These are phyloP conservation scores for Urechis unicinctus DNA, from an alignment of 2,888 invertebrate species.

Conservation along the genomic window DNA sequence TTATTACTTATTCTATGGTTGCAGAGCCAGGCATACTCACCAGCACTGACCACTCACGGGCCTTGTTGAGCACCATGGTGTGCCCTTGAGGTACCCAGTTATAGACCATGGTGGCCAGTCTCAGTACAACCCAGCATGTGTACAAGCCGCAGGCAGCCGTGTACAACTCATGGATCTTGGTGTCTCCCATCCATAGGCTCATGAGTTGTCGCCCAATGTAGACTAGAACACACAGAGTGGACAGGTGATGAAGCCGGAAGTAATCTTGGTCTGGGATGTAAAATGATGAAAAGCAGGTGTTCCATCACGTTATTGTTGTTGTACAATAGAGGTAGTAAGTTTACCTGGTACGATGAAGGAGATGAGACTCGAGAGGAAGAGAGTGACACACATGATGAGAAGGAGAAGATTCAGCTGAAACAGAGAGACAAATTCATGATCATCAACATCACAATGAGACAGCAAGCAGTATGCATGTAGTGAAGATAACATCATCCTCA, in stretches of 20 bases:
- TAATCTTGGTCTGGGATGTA: no score
- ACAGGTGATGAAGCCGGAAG: not conserved
- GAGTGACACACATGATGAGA: conserved; percentile 72
- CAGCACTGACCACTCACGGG: conserved; percentile 49
- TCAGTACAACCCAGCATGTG: conserved; percentile 85
- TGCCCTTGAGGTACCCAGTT: conserved; percentile 88
- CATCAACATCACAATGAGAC: not conserved
- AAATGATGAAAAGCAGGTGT: no score
- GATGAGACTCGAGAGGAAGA: conserved; percentile 76
- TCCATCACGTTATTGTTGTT: no score
- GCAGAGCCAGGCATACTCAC: no score
- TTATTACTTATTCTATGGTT: no score
- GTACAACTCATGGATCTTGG: conserved; percentile 82
- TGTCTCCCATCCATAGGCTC: conserved; percentile 71
- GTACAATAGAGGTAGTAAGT: not conserved
- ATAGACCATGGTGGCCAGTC: conserved; percentile 72
- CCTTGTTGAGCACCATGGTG: conserved; percentile 54
- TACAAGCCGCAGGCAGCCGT: conserved; percentile 93
- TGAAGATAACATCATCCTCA: conserved; percentile 19
- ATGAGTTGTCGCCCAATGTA: conserved; percentile 83
- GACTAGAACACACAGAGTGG: conserved; percentile 55
- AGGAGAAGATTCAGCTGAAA: conserved; percentile 58
- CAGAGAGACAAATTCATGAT: conserved; percentile 3
- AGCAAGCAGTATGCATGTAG: not conserved
- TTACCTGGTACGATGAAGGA: conserved; percentile 75